Conservation (phyloP, 2,797 vertebrate genomes). For the Pseudochaenichthys georgianus region DNA sequence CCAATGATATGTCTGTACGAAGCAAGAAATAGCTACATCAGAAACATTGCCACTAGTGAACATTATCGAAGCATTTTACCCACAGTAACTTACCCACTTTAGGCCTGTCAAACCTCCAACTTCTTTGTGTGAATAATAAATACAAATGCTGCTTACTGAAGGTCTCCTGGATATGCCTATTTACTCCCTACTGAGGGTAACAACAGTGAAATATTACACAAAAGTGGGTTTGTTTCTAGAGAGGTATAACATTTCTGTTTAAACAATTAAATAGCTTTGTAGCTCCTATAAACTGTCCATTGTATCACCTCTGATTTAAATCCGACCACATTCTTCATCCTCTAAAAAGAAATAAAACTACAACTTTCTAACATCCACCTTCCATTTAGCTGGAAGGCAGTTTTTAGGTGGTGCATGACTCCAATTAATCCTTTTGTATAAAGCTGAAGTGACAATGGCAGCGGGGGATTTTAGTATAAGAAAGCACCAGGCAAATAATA, state of each 20-base stretch:
- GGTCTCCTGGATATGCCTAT: not conserved
- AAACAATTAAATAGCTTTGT: not conserved
- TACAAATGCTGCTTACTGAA: not conserved
- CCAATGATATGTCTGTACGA: not conserved
- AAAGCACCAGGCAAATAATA: conserved; percentile 14
- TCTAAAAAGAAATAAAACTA: not conserved
- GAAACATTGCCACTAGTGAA: not conserved
- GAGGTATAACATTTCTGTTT: not conserved
- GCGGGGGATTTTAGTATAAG: not conserved
- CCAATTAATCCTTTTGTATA: conserved; percentile 40
- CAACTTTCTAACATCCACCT: not conserved
- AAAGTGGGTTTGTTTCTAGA: not conserved
- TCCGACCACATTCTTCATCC: not conserved
- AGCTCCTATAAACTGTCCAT: not conserved
- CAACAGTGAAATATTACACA: not conserved
- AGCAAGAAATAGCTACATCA: not conserved
- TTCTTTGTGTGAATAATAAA: not conserved
- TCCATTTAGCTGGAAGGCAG: conserved; percentile 7
- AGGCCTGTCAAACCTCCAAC: not conserved
- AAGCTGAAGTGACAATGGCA: conserved; percentile 14
- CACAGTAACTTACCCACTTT: not conserved
- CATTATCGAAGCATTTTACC: not conserved
- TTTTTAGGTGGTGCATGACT: not conserved
- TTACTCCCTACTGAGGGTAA: not conserved
- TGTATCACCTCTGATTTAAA: not conserved